A percentile compares a stretch with the other conserved stretches of the same genome.
Evolutionary conservation across 2,113 vertebrate species (phyloP).

Genomic region (Periophthalmodon schlosseri): DNA sequence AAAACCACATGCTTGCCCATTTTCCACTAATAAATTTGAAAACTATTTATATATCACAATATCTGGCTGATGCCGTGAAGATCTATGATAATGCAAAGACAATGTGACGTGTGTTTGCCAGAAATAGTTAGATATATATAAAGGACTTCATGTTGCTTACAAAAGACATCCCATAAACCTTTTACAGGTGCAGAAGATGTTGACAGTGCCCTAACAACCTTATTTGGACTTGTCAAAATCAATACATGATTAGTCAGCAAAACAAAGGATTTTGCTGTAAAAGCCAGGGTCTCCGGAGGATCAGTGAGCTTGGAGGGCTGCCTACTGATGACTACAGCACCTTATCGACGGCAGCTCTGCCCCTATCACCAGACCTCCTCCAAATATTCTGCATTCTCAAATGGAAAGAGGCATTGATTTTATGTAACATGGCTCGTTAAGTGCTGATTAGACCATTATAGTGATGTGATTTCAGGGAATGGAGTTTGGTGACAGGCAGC

Average conservation of each 20-base stretch:
- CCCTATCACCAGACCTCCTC: conserved; percentile 53
- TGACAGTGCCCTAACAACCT: conserved; percentile 57
- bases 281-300: conserved; percentile 63
- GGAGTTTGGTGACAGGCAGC: conserved; percentile 64
- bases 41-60: too few relatives aligned
- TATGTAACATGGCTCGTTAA: conserved; percentile 76
- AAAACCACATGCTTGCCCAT: background rate
- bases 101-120: background rate
- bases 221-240: conserved; percentile 72
- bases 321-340: conserved; percentile 22
- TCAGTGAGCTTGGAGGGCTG: conserved; percentile 51
- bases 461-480: conserved; percentile 75
- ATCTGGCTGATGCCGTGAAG: too few relatives aligned
- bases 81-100: too few relatives aligned
- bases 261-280: conserved; percentile 76
- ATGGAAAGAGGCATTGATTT: conserved; percentile 72
- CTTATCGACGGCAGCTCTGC: conserved; percentile 48
- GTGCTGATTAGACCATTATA: conserved; percentile 77
- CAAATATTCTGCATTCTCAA: conserved; percentile 70
- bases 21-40: too few relatives aligned
- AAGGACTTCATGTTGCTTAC: conserved; percentile 9
- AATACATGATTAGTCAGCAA: conserved; percentile 78
- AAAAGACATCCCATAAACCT: conserved; percentile 31
- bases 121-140: background rate
- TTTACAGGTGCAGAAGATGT: conserved; percentile 42